These are phyloP conservation scores for Auanema sp. DNA, from an alignment of 2,888 invertebrate species.

Conservation along the genomic window DNA sequence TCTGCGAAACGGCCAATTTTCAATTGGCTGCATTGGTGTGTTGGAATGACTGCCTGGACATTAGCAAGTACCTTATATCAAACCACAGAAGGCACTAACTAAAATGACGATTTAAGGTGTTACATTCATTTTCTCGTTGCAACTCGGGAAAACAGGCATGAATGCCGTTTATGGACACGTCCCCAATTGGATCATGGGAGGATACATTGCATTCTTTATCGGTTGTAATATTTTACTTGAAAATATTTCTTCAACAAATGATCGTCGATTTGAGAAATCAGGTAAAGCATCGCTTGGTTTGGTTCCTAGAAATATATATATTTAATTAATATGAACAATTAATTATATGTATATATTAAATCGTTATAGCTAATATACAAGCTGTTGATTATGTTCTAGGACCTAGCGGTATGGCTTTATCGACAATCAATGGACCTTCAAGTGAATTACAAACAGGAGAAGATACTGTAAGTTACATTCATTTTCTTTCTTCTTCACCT, in stretches of 20 bases:
- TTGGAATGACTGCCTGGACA: conserved; percentile 49
- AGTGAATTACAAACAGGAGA: conserved; percentile 29
- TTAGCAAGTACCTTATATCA: conserved; percentile 35
- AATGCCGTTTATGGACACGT: conserved; percentile 38
- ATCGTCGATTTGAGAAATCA: too few relatives aligned
- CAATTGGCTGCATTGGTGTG: conserved; percentile 49
- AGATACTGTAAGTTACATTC: conserved; percentile 28
- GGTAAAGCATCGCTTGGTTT: too few relatives aligned
- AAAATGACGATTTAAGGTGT: conserved; percentile 20
- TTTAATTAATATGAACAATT: not conserved
- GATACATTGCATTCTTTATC: conserved; percentile 47
- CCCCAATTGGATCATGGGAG: conserved; percentile 47
- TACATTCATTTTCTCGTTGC: conserved; percentile 41
- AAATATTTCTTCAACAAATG: conserved; percentile 18
- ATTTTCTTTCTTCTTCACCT: not conserved
- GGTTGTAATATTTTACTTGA: conserved; percentile 39
- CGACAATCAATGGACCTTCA: conserved; percentile 40
- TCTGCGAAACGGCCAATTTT: conserved; percentile 36
- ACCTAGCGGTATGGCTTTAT: conserved; percentile 44
- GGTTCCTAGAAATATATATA: too few relatives aligned
- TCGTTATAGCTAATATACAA: conserved; percentile 27
- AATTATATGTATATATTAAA: not conserved
- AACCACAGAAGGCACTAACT: too few relatives aligned
- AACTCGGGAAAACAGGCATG: conserved; percentile 49
- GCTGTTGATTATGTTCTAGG: conserved; percentile 43